These are phyloP conservation scores for Lagocephalus sceleratus DNA, from an alignment of 2,797 vertebrate genomes.

Conservation along the genomic window DNA sequence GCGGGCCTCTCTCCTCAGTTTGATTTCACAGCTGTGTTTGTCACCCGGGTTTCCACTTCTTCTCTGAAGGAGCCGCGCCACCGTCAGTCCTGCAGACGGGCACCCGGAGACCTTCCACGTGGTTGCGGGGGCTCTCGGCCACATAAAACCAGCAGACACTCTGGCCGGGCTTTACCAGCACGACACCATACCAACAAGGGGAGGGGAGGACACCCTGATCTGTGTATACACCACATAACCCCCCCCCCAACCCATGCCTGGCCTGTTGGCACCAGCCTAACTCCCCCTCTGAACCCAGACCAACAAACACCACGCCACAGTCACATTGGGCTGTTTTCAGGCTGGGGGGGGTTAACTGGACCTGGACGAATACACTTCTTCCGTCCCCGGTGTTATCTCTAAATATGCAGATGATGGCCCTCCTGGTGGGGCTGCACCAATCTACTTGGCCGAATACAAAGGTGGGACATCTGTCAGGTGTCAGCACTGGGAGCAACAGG, in stretches of 20 bases:
- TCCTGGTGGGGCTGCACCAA: not conserved
- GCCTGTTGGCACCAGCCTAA: not conserved
- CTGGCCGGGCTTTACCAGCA: not conserved
- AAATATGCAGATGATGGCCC: not conserved
- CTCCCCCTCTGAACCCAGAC: not conserved
- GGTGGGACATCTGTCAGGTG: not conserved
- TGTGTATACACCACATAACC: not conserved
- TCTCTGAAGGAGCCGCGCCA: not conserved
- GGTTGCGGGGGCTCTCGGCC: not conserved
- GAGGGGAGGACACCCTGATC: not conserved
- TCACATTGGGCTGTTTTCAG: not conserved
- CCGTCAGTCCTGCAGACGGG: not conserved
- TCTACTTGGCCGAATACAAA: not conserved
- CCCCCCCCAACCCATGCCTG: not conserved
- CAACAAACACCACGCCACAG: not conserved
- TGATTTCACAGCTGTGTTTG: not conserved
- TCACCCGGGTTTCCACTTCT: no score
- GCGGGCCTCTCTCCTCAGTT: no score
- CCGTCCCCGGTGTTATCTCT: not conserved
- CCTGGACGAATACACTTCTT: not conserved
- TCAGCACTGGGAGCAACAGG: not conserved
- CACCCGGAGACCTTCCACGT: not conserved
- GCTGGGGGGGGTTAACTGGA: not conserved
- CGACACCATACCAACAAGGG: not conserved
- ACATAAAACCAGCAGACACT: not conserved